Evolutionary conservation across 2,888 invertebrate genomes (phyloP).

Genomic region (Cantharis nigra): DNA sequence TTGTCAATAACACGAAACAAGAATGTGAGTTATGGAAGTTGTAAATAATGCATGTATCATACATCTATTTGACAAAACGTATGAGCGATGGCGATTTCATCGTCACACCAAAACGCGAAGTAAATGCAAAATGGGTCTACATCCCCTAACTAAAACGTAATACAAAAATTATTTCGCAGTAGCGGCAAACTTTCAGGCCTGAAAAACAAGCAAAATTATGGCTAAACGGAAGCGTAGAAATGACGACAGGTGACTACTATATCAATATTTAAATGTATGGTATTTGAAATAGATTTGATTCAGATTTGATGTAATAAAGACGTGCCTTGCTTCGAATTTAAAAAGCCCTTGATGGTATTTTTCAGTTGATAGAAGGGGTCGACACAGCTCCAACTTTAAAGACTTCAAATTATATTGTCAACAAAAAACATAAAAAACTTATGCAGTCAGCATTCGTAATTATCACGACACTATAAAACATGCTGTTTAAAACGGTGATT

Average conservation of each 20-base stretch:
- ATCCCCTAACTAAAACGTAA: conserved; percentile 3
- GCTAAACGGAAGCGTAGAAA: conserved; percentile 2
- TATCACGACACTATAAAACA: not conserved
- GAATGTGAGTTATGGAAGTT: conserved; percentile 13
- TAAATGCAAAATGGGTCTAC: conserved; percentile 22
- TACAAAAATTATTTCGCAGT: not conserved
- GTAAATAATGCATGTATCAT: conserved; percentile 25
- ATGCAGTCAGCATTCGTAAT: not conserved
- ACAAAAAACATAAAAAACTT: not conserved
- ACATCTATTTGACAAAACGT: conserved; percentile 34
- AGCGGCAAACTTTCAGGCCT: conserved; percentile 14
- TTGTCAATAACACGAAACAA: conserved; percentile 14
- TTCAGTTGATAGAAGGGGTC: conserved; percentile 9
- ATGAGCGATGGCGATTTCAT: conserved; percentile 31
- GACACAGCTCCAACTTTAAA: not conserved
- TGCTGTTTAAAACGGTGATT: not conserved
- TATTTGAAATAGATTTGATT: conserved; percentile 29
- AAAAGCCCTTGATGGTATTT: conserved; percentile 25
- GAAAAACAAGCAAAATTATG: not conserved
- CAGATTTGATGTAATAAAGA: conserved; percentile 29
- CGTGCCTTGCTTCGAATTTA: conserved; percentile 17
- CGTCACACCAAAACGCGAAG: conserved; percentile 29
- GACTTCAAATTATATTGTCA: not conserved
- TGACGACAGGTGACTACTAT: conserved; percentile 20
- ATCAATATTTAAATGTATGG: conserved; percentile 29